Base-by-base conservation (phyloP, 1,140 invertebrate species). In the Cotesia chilonis region DNA sequence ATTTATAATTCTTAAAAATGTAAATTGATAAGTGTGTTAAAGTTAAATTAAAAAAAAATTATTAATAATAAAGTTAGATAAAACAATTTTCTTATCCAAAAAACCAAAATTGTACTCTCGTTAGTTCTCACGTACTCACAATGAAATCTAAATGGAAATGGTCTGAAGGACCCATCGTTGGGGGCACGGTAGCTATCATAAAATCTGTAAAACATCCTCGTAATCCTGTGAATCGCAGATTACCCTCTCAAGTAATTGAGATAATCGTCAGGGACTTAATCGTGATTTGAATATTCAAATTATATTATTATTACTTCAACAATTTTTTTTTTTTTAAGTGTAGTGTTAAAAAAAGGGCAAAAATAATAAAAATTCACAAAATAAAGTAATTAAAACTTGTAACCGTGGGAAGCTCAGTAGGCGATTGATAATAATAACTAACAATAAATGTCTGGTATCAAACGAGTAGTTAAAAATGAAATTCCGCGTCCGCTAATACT, bases 121-220 rank as follows among this genome's bases (percentile, higher is more conserved):
- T 59, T 59, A 59, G 57, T 59, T 28, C 17, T 28, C 57, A 37
- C 17, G 51, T 72, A 85, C 85, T 87, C 78, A 87, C 85, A 87
- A 65, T 87, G 84, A 76, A 87, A 84, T 77, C 80, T 80, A 70
- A 81, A 86, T 9, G 85, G 84, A 72, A 86, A 86, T 28, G 77
- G 77, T n/a, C 77, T 77, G 4, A 73, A 72, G 4, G 80, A 78
- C 4, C 80, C 80, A 38, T 87, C 83, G 70, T 85, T 85, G 75
- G 84, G 84, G 37, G 79, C 70, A 14, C 84, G 84, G 75, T 87
- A 86, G 10, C 85, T 82, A 76, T 87, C 85, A 76, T 85, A 87
- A 68, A 87, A 87, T 82, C 85, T 80, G 74, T 87, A 86, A 80
- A 80, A 82, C 85, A 87, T 87, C 61, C 60, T 80, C 70, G 74